Evolutionary conservation across 2,888 invertebrate genomes (phyloP).

Genomic region (Capitulum mitella): DNA sequence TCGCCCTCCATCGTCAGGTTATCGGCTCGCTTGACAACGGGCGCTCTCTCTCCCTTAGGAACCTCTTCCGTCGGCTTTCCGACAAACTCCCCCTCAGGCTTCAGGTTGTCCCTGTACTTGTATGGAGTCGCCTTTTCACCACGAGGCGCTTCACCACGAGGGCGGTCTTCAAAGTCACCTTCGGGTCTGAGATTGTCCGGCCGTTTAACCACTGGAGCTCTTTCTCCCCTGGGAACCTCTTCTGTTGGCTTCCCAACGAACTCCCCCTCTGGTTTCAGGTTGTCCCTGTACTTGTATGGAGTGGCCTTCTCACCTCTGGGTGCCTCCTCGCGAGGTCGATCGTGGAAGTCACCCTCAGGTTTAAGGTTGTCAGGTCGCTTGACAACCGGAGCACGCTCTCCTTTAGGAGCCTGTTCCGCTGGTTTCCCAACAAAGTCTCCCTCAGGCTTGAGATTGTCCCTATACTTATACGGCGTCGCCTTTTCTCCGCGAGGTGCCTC

Average conservation of each 20-base stretch:
- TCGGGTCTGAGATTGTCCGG: constrained; percentile 35
- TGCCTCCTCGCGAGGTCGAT: not conserved
- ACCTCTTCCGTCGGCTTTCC: not conserved
- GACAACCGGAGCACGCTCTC: not conserved
- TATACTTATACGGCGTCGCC: constrained; percentile 33
- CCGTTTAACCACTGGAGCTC: constrained; percentile 33
- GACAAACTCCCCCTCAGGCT: constrained; percentile 40
- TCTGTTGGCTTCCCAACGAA: not conserved
- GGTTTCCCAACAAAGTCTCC: constrained; percentile 29
- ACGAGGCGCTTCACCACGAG: constrained; percentile 35
- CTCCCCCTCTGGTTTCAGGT: not conserved
- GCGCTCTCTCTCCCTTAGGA: constrained; percentile 37
- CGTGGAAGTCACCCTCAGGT: constrained; percentile 45
- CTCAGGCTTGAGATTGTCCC: constrained; percentile 33
- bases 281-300: not conserved
- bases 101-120: constrained; percentile 34
- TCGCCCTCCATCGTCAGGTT: constrained; percentile 46
- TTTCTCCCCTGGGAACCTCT: not conserved
- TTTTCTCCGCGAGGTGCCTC: constrained; percentile 33
- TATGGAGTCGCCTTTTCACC: constrained; percentile 33
- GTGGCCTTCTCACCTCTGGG: not conserved
- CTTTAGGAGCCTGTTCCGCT: too few relatives aligned
- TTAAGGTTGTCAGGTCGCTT: constrained; percentile 48
- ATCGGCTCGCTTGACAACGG: constrained; percentile 34
- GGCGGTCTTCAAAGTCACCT: constrained; percentile 34